These are phyloP conservation scores for Psophia crepitans DNA, from an alignment of 2,113 vertebrate species.

Conservation along the genomic window DNA sequence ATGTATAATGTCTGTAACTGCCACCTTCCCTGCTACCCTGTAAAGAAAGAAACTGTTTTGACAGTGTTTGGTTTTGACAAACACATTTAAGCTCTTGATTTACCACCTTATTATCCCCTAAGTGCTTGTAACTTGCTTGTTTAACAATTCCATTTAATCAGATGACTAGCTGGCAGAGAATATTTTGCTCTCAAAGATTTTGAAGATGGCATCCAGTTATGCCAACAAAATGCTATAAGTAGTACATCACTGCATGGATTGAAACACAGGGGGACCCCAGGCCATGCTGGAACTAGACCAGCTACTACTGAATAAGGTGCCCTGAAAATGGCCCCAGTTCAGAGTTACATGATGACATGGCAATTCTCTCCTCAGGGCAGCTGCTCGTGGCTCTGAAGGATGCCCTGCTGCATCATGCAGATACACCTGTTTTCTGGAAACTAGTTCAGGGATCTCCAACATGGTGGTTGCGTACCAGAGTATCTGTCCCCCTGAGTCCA, in stretches of 20 bases:
- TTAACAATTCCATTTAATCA: not conserved
- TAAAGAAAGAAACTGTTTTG: not conserved
- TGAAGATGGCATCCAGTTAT: not conserved
- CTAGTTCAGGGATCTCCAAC: not conserved
- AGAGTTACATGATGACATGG: not conserved
- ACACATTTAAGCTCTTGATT: not conserved
- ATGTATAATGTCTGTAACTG: not conserved
- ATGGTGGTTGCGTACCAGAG: accelerated
- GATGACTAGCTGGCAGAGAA: not conserved
- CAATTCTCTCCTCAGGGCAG: not conserved
- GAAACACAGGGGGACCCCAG: not conserved
- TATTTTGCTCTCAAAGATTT: not conserved
- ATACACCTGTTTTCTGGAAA: not conserved
- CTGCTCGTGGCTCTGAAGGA: not conserved
- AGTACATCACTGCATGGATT: not conserved
- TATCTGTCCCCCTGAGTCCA: not conserved
- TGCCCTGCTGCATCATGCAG: not conserved
- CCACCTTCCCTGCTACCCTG: not conserved
- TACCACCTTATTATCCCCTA: not conserved
- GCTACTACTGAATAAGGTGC: not conserved
- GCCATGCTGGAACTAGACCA: not conserved
- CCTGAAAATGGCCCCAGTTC: not conserved
- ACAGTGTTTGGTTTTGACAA: not conserved
- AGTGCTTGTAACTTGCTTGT: not conserved
- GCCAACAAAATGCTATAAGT: not conserved